Percentiles rank a stretch among this genome's conserved stretches.
phyloP scores from a whole-genome alignment of 2,113 vertebrate species.

The Zosterops pallidus region DNA sequence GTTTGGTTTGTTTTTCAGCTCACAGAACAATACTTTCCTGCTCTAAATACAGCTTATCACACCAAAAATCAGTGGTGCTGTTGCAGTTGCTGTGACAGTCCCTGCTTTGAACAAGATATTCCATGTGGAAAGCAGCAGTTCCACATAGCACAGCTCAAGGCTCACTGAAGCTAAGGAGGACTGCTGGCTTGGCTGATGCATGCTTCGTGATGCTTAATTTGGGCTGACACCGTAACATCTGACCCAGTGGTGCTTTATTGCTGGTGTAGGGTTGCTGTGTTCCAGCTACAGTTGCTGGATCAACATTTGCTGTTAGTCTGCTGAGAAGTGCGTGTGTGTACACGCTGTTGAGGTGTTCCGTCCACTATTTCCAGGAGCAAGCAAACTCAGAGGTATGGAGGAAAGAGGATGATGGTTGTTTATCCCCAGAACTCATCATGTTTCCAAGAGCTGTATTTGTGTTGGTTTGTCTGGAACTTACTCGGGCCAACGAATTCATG shows the following conservation, averaged over 20 bases:
- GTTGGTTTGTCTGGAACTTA: not conserved
- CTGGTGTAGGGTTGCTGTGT: not conserved
- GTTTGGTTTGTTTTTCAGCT: not conserved
- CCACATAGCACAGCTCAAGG: not conserved
- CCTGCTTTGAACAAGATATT: not conserved
- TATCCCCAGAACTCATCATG: not conserved
- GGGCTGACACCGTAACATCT: slow-evolving; percentile 8
- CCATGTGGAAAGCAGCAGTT: not conserved
- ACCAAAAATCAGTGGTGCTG: not conserved
- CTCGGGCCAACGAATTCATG: rapidly evolving
- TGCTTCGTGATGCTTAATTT: not conserved
- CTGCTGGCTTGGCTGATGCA: not conserved
- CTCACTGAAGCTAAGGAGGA: not conserved
- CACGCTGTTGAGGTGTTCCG: not conserved
- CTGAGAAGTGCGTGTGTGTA: not conserved
- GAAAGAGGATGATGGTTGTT: not conserved
- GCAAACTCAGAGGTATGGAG: not conserved
- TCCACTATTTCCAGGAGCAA: not conserved
- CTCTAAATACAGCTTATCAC: not conserved
- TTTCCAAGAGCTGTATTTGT: not conserved
- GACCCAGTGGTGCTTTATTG: not conserved
- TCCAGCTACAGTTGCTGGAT: slow-evolving; percentile 23
- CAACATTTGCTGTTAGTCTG: not conserved
- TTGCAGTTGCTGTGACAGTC: not conserved
- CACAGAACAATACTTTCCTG: not conserved